Conservation (phyloP, 1,140 invertebrate species). For the Brachionus asplanchnoidis region DNA sequence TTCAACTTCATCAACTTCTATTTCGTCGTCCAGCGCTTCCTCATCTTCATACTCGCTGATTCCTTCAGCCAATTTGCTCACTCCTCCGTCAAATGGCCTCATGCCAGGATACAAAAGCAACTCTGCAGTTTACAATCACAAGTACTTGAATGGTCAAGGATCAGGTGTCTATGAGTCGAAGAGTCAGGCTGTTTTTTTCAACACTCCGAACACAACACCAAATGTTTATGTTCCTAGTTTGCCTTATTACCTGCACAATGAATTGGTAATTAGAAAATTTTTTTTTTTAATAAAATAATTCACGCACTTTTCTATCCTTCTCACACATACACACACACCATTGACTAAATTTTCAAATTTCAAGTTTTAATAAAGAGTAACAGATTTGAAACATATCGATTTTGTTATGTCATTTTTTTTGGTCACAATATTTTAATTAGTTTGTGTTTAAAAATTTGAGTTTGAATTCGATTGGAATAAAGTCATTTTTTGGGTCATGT, state of each 20-base stretch:
- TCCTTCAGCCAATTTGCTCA: neutral
- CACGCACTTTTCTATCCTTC: neutral
- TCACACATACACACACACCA: neutral
- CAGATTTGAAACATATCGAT: neutral
- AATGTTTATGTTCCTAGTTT: neutral
- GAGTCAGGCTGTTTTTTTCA: neutral
- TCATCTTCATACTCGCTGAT: neutral
- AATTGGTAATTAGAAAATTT: neutral
- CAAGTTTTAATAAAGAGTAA: neutral
- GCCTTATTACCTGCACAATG: neutral
- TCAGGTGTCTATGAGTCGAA: neutral
- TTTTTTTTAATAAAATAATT: neutral
- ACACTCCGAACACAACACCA: neutral
- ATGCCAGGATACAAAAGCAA: neutral
- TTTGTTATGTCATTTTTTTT: too few relatives aligned
- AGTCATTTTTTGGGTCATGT: too few relatives aligned
- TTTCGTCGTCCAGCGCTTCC: neutral
- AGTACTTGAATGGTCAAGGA: neutral
- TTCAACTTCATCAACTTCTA: neutral
- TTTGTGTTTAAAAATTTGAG: too few relatives aligned
- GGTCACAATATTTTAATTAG: too few relatives aligned
- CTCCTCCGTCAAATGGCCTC: neutral
- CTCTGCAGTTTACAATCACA: neutral
- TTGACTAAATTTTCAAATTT: neutral
- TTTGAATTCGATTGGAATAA: too few relatives aligned